phyloP scores from a whole-genome alignment of 2,113 vertebrate species.

The Platichthys stellatus region DNA sequence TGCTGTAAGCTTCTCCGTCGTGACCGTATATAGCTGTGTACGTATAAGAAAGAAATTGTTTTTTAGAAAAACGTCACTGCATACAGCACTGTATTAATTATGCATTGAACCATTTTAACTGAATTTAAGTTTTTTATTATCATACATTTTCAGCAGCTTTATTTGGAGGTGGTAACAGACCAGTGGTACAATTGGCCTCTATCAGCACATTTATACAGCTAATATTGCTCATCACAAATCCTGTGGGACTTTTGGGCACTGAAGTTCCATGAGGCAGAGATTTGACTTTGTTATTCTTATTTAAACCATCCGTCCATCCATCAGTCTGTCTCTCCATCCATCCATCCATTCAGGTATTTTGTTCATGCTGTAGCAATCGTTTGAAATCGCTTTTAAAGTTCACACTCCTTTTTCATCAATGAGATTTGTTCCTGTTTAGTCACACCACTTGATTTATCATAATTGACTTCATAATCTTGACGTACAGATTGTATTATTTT shows the following conservation, averaged over 20 bases:
- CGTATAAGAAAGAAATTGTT: neutral
- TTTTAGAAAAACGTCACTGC: neutral
- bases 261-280: neutral
- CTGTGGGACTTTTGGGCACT: constrained; percentile 9
- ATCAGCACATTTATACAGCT: neutral
- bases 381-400: neutral
- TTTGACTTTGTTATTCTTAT: too few species aligned
- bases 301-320: neutral
- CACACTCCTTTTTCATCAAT: neutral
- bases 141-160: neutral
- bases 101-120: neutral
- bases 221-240: constrained; percentile 23
- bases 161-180: neutral
- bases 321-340: neutral
- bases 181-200: neutral
- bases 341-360: neutral
- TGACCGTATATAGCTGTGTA: constrained; percentile 17
- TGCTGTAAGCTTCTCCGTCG: constrained; percentile 40
- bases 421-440: neutral
- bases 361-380: neutral
- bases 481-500: too few species aligned
- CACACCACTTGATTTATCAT: neutral
- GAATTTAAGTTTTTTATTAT: neutral
- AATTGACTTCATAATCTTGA: neutral
- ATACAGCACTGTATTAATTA: neutral